A percentile compares a stretch with the other conserved stretches of the same genome.
Evolutionary conservation across 2,797 vertebrate species (phyloP).

Genomic region (Vespertilio murinus): DNA sequence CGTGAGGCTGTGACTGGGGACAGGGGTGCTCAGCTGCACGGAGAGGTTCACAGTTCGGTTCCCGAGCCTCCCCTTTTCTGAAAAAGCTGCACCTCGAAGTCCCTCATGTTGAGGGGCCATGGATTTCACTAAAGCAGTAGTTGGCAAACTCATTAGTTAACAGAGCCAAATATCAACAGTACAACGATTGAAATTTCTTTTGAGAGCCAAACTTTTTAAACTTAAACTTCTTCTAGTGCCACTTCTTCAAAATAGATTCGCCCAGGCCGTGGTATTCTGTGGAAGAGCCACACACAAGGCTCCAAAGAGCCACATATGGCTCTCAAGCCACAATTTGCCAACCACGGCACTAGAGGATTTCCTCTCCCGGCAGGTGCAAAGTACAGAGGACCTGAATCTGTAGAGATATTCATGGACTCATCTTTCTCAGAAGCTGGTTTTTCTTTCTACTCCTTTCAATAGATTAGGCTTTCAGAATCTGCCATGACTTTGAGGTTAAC

Average conservation of each 20-base stretch:
- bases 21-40: background rate
- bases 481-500: constrained; percentile 43
- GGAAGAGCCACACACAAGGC: no score
- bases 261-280: no score
- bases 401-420: background rate
- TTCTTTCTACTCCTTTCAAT: background rate
- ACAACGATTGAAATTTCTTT: no score
- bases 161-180: no score
- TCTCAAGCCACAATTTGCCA: no score
- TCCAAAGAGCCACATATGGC: no score
- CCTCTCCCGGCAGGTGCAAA: background rate
- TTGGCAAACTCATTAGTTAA: no score
- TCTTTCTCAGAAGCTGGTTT: constrained; percentile 38
- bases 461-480: constrained; percentile 43
- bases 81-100: background rate
- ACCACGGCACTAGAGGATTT: background rate
- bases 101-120: background rate
- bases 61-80: background rate
- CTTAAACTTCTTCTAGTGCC: no score
- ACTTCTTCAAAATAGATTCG: no score
- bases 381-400: background rate
- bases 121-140: background rate
- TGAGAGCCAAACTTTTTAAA: no score
- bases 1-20: background rate
- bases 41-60: background rate